Evolutionary conservation across 2,113 vertebrate genomes (phyloP).

Genomic region (Poeciliopsis prolifica): DNA sequence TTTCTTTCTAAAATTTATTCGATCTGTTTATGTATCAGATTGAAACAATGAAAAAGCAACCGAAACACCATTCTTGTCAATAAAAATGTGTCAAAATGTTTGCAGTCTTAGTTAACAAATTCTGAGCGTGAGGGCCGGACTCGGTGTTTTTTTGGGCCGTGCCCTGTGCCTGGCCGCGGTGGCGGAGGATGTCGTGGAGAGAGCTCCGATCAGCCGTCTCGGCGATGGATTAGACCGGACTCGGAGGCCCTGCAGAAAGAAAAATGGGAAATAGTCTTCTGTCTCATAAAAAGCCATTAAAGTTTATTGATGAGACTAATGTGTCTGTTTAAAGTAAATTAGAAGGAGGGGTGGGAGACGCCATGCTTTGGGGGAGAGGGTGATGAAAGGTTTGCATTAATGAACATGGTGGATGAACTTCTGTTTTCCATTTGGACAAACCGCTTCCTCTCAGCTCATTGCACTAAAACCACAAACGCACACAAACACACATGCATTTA

Average conservation of each 20-base stretch:
- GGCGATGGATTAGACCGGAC: conserved; percentile 61
- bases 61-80: not conserved
- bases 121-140: not conserved
- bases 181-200: conserved; percentile 37
- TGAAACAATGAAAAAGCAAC: not conserved
- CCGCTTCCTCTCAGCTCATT: conserved; percentile 71
- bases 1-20: not conserved
- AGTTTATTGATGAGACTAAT: conserved; percentile 93
- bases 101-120: not conserved
- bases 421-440: conserved; percentile 95
- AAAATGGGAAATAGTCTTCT: conserved; percentile 78
- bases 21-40: not conserved
- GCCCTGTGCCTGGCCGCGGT: conserved; percentile 44
- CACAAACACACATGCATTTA: conserved; percentile 32
- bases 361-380: conserved; percentile 90
- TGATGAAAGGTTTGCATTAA: conserved; percentile 96
- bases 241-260: conserved; percentile 60
- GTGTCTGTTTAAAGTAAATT: conserved; percentile 95
- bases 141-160: conserved; percentile 42
- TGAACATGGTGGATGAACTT: conserved; percentile 84
- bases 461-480: conserved; percentile 46
- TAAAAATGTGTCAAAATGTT: not conserved
- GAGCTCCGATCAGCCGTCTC: conserved; percentile 29
- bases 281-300: conserved; percentile 89
- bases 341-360: conserved; percentile 89